These are phyloP conservation scores for Malthinus seriepunctatus DNA, from an alignment of 2,888 invertebrate genomes.

Conservation along the genomic window DNA sequence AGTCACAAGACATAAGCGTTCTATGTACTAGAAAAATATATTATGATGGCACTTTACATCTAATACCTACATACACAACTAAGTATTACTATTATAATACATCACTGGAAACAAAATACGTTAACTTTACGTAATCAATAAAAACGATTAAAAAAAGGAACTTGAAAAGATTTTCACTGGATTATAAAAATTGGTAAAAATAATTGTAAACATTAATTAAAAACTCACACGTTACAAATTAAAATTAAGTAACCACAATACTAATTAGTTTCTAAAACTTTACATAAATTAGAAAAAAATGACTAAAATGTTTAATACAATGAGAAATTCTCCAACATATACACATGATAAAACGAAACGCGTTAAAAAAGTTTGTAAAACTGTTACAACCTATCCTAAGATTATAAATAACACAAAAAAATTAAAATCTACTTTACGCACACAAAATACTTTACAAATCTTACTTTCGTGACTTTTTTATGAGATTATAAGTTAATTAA, in stretches of 20 bases:
- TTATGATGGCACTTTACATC: constrained; percentile 57
- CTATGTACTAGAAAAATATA: constrained; percentile 58
- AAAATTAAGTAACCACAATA: constrained; percentile 19
- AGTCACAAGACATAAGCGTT: constrained; percentile 57
- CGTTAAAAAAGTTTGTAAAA: constrained; percentile 14
- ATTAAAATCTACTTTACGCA: constrained; percentile 16
- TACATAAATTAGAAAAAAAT: constrained; percentile 15
- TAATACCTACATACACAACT: constrained; percentile 35
- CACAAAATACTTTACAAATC: constrained; percentile 20
- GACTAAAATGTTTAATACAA: constrained; percentile 23
- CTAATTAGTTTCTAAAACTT: constrained; percentile 8
- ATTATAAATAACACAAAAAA: constrained; percentile 18
- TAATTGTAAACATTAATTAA: constrained; percentile 2
- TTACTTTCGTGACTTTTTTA: constrained; percentile 10
- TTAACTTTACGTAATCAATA: constrained; percentile 10
- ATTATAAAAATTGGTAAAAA: background rate
- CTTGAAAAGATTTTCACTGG: background rate
- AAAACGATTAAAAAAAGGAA: constrained; percentile 15
- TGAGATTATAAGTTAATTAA: constrained; percentile 6
- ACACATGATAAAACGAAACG: constrained; percentile 13
- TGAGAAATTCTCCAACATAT: constrained; percentile 19
- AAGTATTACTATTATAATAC: constrained; percentile 27
- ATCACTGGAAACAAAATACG: constrained; percentile 21
- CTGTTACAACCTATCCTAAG: constrained; percentile 11
- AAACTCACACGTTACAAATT: constrained; percentile 8